Percentiles rank a stretch among this genome's conserved stretches.
phyloP scores from a whole-genome alignment of 2,888 invertebrate genomes.

The Andrena bucephala region DNA sequence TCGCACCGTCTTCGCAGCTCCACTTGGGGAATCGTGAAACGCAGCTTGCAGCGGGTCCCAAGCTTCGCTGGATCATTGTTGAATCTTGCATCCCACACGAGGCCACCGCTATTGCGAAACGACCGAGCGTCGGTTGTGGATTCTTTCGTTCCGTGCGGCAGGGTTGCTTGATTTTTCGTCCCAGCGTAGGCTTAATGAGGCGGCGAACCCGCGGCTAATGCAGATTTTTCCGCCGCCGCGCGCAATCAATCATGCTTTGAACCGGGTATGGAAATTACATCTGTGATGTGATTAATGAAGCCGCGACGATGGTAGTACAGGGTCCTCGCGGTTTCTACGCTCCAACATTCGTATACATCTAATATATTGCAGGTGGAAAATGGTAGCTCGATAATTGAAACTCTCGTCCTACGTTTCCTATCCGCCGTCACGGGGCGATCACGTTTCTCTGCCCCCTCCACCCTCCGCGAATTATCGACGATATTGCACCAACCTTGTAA shows the following conservation, averaged over 20 bases:
- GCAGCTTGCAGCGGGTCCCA: no score
- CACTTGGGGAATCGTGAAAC: no score
- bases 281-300: constrained; percentile 65
- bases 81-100: no score
- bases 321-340: constrained; percentile 44
- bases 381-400: constrained; percentile 50
- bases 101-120: neutral
- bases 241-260: constrained; percentile 64
- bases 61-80: no score
- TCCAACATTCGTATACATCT: constrained; percentile 45
- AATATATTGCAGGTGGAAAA: constrained; percentile 53
- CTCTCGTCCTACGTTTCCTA: constrained; percentile 20
- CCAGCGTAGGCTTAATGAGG: constrained; percentile 44
- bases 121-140: neutral
- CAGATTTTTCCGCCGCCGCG: constrained; percentile 49
- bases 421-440: constrained; percentile 3
- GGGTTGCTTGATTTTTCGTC: constrained; percentile 21
- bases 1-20: no score
- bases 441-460: neutral
- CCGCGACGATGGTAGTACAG: constrained; percentile 38
- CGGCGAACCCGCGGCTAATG: constrained; percentile 49
- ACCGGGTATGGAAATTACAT: constrained; percentile 63
- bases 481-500: constrained; percentile 4
- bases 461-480: neutral
- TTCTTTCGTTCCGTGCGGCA: constrained; percentile 16